phyloP scores from a whole-genome alignment of 1,140 invertebrate species.

The Aphidius ervi region DNA sequence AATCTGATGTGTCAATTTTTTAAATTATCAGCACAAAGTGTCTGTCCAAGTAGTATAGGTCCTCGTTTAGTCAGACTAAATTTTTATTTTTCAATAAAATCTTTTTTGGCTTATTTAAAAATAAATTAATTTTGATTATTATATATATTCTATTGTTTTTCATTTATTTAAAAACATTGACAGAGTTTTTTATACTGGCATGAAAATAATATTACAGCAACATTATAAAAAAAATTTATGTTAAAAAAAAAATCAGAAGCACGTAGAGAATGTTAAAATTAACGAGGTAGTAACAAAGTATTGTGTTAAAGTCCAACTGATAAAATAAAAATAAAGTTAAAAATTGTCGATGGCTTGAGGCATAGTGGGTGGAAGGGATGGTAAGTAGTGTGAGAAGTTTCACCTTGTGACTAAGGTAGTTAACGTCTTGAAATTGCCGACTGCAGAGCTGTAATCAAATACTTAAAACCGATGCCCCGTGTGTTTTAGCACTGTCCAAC shows the following conservation, averaged over 20 bases:
- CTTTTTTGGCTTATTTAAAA: no score
- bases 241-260: slow-evolving; percentile 41
- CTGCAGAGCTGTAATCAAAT: slow-evolving; percentile 47
- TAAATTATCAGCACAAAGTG: no score
- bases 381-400: slow-evolving; percentile 3
- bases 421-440: slow-evolving; percentile 22
- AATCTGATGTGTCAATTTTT: no score
- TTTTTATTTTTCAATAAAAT: no score
- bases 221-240: slow-evolving; percentile 16
- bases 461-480: slow-evolving; percentile 37
- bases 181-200: neutral
- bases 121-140: no score
- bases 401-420: slow-evolving; percentile 14
- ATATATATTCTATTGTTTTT: no score
- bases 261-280: slow-evolving; percentile 52
- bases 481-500: slow-evolving; percentile 7
- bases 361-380: slow-evolving; percentile 26
- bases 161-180: no score
- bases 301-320: slow-evolving; percentile 32
- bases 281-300: slow-evolving; percentile 51
- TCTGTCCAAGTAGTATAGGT: no score
- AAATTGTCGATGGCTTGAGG: slow-evolving; percentile 27
- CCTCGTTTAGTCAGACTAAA: no score
- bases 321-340: slow-evolving; percentile 6
- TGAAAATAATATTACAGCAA: slow-evolving; percentile 8